Percentiles rank a stretch among this genome's conserved stretches.
Evolutionary conservation across 2,113 vertebrate species (phyloP).

Genomic region (Sceloporus undulatus): DNA sequence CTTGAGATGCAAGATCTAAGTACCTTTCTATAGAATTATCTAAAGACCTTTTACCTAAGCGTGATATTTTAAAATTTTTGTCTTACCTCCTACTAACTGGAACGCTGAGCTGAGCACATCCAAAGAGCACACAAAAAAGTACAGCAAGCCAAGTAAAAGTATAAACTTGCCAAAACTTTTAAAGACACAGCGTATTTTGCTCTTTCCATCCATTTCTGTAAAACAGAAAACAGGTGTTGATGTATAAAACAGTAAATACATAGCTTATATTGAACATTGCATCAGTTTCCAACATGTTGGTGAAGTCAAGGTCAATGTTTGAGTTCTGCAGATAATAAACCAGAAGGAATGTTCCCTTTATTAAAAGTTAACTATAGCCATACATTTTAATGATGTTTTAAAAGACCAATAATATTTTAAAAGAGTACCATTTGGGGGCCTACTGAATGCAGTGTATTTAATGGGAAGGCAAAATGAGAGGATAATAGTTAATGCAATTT

Average conservation of each 20-base stretch:
- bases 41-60: neutral
- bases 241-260: neutral
- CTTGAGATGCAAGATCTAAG: neutral
- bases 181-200: constrained; percentile 84
- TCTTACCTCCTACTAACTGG: constrained; percentile 94
- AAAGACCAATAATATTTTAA: neutral
- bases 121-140: constrained; percentile 95
- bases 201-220: constrained; percentile 88
- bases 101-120: constrained; percentile 95
- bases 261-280: constrained; percentile 13
- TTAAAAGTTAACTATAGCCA: constrained; percentile 57
- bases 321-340: constrained; percentile 44
- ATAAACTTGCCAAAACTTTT: constrained; percentile 78
- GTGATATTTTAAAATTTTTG: constrained; percentile 3
- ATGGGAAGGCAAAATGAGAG: neutral
- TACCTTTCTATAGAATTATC: neutral
- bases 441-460: constrained; percentile 4
- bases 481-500: neutral
- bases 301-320: neutral
- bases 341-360: constrained; percentile 46
- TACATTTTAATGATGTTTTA: neutral
- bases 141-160: constrained; percentile 89
- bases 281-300: too few species aligned
- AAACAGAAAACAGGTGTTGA: constrained; percentile 32
- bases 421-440: neutral